Conservation (phyloP, 2,888 invertebrate genomes). For the Phlogophora meticulosa region DNA sequence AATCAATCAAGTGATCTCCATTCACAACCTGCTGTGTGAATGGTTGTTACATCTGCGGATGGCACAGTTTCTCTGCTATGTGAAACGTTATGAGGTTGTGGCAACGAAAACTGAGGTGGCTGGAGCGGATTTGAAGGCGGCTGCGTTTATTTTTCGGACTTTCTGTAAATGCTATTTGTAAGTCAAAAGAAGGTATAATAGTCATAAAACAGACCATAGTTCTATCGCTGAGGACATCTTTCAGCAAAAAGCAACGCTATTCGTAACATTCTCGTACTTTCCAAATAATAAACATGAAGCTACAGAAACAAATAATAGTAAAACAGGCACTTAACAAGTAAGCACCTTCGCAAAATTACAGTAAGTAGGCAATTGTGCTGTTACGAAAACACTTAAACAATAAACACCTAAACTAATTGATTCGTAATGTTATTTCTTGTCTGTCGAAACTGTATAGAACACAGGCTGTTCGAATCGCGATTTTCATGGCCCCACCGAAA, state of each 20-base stretch:
- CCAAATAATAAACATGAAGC: not conserved
- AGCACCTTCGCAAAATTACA: constrained; percentile 23
- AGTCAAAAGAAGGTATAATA: too few species aligned
- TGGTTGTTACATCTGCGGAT: constrained; percentile 60
- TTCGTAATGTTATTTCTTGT: constrained; percentile 40
- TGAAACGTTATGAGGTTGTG: constrained; percentile 53
- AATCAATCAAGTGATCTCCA: constrained; percentile 69
- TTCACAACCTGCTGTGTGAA: constrained; percentile 68
- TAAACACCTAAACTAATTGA: constrained; percentile 50
- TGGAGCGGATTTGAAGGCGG: not conserved
- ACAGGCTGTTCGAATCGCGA: constrained; percentile 45
- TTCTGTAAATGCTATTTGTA: not conserved
- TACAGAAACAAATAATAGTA: constrained; percentile 28
- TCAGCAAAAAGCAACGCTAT: not conserved
- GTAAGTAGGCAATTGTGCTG: constrained; percentile 48
- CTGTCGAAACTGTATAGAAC: constrained; percentile 22
- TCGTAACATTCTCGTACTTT: not conserved
- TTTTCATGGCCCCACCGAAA: constrained; percentile 66
- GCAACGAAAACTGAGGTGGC: constrained; percentile 24
- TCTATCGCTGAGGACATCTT: not conserved
- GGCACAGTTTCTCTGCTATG: constrained; percentile 67
- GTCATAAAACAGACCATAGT: not conserved
- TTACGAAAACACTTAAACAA: constrained; percentile 51
- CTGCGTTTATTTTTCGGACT: too few species aligned
- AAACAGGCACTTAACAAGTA: constrained; percentile 25